These are phyloP conservation scores for Poeciliopsis infans DNA, from an alignment of 2,797 vertebrate species.

Conservation along the genomic window DNA sequence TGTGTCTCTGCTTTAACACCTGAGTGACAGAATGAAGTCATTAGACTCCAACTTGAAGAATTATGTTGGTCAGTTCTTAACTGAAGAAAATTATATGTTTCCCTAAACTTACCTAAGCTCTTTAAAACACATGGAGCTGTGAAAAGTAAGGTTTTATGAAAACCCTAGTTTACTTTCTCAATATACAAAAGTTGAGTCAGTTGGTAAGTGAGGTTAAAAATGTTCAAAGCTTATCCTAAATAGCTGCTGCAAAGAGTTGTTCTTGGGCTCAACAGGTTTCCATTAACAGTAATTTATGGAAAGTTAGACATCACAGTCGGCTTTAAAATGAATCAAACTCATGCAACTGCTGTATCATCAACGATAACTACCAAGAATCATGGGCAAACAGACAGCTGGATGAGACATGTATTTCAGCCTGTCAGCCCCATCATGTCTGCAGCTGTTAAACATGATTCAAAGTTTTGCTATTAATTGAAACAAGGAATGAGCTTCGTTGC, in stretches of 20 bases:
- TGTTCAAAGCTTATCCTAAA: background rate
- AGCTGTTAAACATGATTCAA: slow-evolving; percentile 1
- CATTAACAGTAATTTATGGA: background rate
- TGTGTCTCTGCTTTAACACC: no score
- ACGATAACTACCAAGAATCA: background rate
- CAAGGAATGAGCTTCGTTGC: background rate
- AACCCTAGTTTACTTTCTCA: background rate
- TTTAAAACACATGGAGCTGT: background rate
- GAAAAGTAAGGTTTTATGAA: background rate
- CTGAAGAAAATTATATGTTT: background rate
- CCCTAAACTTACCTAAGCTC: background rate
- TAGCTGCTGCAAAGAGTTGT: background rate
- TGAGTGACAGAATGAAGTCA: no score
- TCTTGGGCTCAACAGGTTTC: background rate
- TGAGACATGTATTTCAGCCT: background rate
- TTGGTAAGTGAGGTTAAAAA: background rate
- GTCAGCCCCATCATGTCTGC: background rate
- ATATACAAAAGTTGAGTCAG: background rate
- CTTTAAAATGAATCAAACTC: background rate
- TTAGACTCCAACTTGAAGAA: background rate
- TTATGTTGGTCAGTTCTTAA: background rate
- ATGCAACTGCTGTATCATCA: background rate
- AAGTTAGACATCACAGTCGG: background rate
- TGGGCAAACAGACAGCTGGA: background rate
- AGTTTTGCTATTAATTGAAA: background rate